phyloP scores from a whole-genome alignment of 1,140 invertebrate species.

The Pteromalus puparum region DNA sequence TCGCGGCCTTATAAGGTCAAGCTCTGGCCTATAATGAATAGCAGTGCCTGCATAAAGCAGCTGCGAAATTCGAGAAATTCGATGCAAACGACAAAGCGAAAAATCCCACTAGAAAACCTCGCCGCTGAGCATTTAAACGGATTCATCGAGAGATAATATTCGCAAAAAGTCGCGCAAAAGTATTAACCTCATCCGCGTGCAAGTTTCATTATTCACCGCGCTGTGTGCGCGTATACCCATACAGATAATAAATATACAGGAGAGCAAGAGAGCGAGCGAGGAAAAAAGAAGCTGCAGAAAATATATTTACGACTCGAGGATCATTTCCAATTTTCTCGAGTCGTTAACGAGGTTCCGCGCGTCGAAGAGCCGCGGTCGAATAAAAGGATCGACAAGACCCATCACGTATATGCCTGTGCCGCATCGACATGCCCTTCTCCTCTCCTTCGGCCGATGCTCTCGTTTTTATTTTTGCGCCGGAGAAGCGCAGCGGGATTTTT shows the following conservation, averaged over 20 bases:
- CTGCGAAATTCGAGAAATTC: background rate
- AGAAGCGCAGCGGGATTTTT: background rate
- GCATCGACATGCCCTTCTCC: conserved; percentile 36
- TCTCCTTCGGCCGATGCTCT: conserved; percentile 9
- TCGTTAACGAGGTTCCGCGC: conserved; percentile 47
- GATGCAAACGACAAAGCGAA: background rate
- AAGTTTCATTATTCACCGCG: conserved; percentile 5
- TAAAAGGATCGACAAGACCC: background rate
- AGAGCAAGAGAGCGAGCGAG: background rate
- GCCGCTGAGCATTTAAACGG: too few species aligned
- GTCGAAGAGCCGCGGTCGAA: background rate
- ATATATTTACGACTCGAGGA: conserved; percentile 51
- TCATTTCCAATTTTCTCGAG: conserved; percentile 55
- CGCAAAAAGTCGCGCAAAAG: background rate
- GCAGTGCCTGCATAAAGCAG: background rate
- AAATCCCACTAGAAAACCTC: too few species aligned
- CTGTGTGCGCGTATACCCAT: background rate
- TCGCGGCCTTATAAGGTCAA: background rate
- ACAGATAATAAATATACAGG: conserved; percentile 28
- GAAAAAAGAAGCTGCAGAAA: conserved; percentile 38
- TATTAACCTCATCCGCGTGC: background rate
- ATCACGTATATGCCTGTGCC: background rate
- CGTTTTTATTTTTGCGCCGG: conserved; percentile 27
- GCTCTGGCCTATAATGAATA: background rate
- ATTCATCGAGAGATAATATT: background rate